phyloP scores from a whole-genome alignment of 1,140 invertebrate genomes.

The Uloborus diversus region DNA sequence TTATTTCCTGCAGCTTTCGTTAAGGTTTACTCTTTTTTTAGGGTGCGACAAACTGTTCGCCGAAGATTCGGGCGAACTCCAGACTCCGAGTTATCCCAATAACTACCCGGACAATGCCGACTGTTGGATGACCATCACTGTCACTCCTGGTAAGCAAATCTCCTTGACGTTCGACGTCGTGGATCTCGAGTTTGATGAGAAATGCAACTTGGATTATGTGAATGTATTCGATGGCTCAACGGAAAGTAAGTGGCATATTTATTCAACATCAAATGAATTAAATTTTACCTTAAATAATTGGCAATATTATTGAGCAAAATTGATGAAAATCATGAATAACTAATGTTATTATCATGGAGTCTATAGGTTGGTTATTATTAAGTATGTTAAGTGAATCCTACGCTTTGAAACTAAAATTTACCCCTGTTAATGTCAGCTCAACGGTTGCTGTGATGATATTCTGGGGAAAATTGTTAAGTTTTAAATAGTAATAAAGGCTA shows the following conservation, averaged over 20 bases:
- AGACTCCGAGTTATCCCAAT: conserved; percentile 76
- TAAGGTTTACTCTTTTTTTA: background rate
- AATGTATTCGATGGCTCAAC: conserved; percentile 56
- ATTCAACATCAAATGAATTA: background rate
- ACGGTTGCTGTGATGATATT: too few relatives aligned
- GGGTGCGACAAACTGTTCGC: conserved; percentile 34
- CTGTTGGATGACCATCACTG: conserved; percentile 72
- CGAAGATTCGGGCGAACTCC: conserved; percentile 63
- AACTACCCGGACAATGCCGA: conserved; percentile 76
- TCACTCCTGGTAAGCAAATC: conserved; percentile 71
- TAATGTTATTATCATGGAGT: too few relatives aligned
- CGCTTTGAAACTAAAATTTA: too few relatives aligned
- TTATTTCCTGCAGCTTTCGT: background rate
- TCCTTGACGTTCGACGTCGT: conserved; percentile 75
- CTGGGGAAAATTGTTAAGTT: too few relatives aligned
- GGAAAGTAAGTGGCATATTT: background rate
- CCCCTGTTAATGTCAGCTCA: too few relatives aligned
- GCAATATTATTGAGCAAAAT: background rate
- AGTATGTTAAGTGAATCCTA: background rate
- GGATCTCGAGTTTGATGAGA: conserved; percentile 69
- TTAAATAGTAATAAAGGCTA: too few relatives aligned
- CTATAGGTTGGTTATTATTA: too few relatives aligned
- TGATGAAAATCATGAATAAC: too few relatives aligned
- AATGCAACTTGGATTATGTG: conserved; percentile 58
- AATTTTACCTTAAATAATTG: background rate